Conservation (phyloP, 2,888 invertebrate species). For the Tenthredo scrophulariae region DNA sequence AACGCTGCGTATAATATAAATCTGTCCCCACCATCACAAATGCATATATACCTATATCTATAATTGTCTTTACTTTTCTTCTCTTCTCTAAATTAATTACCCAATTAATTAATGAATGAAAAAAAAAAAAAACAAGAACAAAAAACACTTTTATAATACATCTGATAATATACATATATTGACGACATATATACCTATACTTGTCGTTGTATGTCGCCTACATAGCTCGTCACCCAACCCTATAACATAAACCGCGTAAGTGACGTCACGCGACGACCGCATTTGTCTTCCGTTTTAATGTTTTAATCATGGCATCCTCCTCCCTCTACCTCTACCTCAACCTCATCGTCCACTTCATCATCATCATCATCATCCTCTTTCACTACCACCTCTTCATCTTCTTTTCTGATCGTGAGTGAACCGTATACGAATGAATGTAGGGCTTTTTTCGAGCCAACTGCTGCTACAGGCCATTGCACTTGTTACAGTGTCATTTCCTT, state of each 20-base stretch:
- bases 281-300: constrained; percentile 34
- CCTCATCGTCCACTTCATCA: background rate
- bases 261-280: constrained; percentile 32
- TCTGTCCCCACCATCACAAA: too few relatives aligned
- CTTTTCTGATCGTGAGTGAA: too few relatives aligned
- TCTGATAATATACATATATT: background rate
- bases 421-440: too few relatives aligned
- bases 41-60: too few relatives aligned
- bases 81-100: too few relatives aligned
- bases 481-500: too few relatives aligned
- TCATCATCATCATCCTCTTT: background rate
- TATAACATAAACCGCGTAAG: constrained; percentile 3
- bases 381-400: background rate
- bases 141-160: background rate
- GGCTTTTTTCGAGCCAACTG: too few relatives aligned
- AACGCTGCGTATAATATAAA: too few relatives aligned
- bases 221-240: background rate
- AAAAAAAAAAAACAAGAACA: background rate
- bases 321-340: background rate
- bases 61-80: too few relatives aligned
- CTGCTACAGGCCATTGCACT: too few relatives aligned
- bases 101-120: background rate
- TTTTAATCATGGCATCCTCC: constrained; percentile 33
- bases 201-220: background rate
- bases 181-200: background rate